A percentile compares a stretch with the other conserved stretches of the same genome.
Evolutionary conservation across 2,113 vertebrate genomes (phyloP).

Genomic region (Silurus glanis): DNA sequence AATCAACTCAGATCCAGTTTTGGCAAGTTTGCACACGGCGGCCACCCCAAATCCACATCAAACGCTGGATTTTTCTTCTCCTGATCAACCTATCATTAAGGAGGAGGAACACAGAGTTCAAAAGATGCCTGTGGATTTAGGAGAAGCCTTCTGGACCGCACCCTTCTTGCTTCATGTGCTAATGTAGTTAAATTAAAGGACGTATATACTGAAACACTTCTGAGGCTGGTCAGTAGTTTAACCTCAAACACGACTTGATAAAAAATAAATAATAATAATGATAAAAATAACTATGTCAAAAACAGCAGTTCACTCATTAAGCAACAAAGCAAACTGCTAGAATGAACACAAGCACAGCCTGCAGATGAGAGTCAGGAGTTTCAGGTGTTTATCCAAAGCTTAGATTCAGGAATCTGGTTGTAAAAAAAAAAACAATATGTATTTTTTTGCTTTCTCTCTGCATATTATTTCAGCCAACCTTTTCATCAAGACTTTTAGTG

Average conservation of each 20-base stretch:
- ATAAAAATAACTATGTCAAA: background rate
- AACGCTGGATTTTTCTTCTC: constrained; percentile 49
- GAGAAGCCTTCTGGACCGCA: constrained; percentile 41
- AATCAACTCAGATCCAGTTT: constrained; percentile 41
- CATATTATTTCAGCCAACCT: constrained; percentile 49
- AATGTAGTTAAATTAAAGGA: constrained; percentile 49
- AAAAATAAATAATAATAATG: no score
- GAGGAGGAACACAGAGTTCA: constrained; percentile 48
- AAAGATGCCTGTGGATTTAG: constrained; percentile 53
- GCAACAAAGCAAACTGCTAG: background rate
- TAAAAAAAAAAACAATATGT: background rate
- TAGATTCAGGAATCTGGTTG: background rate
- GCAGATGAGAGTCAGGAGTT: background rate
- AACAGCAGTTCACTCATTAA: background rate
- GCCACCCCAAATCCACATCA: constrained; percentile 52
- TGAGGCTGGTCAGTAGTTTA: background rate
- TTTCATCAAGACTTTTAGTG: constrained; percentile 32
- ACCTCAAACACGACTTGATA: constrained; percentile 9
- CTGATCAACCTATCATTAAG: constrained; percentile 65
- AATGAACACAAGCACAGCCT: background rate
- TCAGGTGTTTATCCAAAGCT: background rate
- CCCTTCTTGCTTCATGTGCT: constrained; percentile 48
- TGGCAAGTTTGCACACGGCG: constrained; percentile 43
- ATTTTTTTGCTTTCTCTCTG: constrained; percentile 26
- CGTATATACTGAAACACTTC: background rate